Conservation (phyloP, 2,797 vertebrate genomes). For the Caiman crocodilus region DNA sequence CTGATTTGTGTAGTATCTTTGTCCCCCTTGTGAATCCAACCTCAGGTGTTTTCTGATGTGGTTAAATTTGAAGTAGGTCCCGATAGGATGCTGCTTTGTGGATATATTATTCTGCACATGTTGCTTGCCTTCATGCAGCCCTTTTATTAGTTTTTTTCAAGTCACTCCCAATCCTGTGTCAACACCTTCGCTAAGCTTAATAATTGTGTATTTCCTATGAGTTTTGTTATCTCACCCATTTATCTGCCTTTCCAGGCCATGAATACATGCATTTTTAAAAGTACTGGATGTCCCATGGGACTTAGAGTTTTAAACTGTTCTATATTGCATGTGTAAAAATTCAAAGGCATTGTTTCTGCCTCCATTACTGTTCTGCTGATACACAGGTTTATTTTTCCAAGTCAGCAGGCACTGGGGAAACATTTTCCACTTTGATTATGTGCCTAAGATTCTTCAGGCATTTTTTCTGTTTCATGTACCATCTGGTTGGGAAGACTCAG, state of each 20-base stretch:
- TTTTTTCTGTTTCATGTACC: neutral
- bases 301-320: neutral
- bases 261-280: slow-evolving; percentile 2
- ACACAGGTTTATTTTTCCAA: neutral
- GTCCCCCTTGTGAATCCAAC: neutral
- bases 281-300: neutral
- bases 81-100: neutral
- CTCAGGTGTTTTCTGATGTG: neutral
- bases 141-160: neutral
- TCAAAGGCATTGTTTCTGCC: neutral
- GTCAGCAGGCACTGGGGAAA: neutral
- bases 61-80: neutral
- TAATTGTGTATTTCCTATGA: neutral
- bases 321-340: neutral
- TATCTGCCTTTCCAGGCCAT: neutral
- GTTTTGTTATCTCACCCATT: neutral
- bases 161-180: neutral
- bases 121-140: neutral
- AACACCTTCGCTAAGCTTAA: neutral
- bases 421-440: neutral
- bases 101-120: neutral
- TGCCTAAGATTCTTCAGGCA: neutral
- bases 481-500: neutral
- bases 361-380: neutral
- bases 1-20: neutral